Conservation (phyloP, 2,888 invertebrate species). For the Heteropelma amictum region DNA sequence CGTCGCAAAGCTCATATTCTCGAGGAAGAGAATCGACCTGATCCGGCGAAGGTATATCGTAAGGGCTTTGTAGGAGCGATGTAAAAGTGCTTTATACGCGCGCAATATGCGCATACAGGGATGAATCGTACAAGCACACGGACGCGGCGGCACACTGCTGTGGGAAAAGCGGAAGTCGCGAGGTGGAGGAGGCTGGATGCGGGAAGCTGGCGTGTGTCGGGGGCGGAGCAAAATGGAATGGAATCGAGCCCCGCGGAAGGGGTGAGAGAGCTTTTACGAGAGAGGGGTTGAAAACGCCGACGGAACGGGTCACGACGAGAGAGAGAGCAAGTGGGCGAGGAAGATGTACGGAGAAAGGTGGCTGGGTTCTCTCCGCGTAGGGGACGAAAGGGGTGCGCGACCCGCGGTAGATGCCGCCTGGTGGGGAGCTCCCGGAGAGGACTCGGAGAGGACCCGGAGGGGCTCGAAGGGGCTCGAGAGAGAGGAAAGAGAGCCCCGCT, state of each 20-base stretch:
- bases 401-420: slow-evolving; percentile 30
- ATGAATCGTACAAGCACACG: background rate
- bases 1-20: slow-evolving; percentile 3
- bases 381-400: slow-evolving; percentile 47
- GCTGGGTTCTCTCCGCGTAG: slow-evolving; percentile 37
- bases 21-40: slow-evolving; percentile 18
- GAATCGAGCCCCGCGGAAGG: slow-evolving; percentile 57
- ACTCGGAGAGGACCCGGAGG: slow-evolving; percentile 43
- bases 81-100: slow-evolving; percentile 8
- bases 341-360: background rate
- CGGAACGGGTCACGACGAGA: slow-evolving; percentile 27
- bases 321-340: background rate
- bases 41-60: slow-evolving; percentile 11
- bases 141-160: too few species aligned
- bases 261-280: slow-evolving; percentile 56
- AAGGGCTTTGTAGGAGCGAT: background rate
- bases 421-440: slow-evolving; percentile 49
- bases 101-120: background rate
- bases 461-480: slow-evolving; percentile 31
- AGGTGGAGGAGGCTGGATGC: slow-evolving; percentile 43
- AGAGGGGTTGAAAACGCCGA: slow-evolving; percentile 45
- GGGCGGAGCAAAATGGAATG: slow-evolving; percentile 59
- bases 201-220: slow-evolving; percentile 57
- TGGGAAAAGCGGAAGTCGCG: background rate
- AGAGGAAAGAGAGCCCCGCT: slow-evolving; percentile 2